Evolutionary conservation across 2,888 invertebrate genomes (phyloP).

Genomic region (Acrocyrtus sp.): DNA sequence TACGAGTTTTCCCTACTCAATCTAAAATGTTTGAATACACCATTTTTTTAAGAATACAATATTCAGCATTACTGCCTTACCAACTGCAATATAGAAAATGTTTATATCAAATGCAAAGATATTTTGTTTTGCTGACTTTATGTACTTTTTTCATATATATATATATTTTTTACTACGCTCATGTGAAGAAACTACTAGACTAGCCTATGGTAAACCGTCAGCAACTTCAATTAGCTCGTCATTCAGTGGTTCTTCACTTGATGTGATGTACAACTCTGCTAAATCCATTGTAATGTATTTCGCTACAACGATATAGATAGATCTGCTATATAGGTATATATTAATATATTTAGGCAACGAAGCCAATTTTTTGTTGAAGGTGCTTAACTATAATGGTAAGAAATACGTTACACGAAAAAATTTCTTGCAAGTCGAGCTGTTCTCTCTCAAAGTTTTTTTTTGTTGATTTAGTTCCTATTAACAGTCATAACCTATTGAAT

Average conservation of each 20-base stretch:
- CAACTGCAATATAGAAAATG: not conserved
- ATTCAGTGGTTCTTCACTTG: constrained; percentile 39
- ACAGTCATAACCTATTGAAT: too few relatives aligned
- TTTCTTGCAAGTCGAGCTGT: not conserved
- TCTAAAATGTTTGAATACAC: not conserved
- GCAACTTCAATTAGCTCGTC: constrained; percentile 42
- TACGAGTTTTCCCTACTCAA: too few relatives aligned
- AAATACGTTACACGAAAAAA: not conserved
- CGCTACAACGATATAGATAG: too few relatives aligned
- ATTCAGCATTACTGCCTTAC: not conserved
- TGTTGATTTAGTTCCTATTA: too few relatives aligned
- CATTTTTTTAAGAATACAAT: not conserved
- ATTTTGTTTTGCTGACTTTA: not conserved
- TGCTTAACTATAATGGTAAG: not conserved
- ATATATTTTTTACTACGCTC: not conserved
- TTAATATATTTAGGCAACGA: constrained; percentile 17
- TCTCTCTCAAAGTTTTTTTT: too few relatives aligned
- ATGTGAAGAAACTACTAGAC: constrained; percentile 13
- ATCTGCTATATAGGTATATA: not conserved
- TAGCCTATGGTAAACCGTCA: constrained; percentile 33
- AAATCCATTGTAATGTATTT: not conserved
- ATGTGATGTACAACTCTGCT: not conserved
- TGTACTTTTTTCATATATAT: not conserved
- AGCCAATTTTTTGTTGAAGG: constrained; percentile 9
- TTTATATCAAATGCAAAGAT: not conserved